A percentile compares a stretch with the other conserved stretches of the same genome.
Evolutionary conservation across 2,797 vertebrate genomes (phyloP).

Genomic region (Eptatretus atami): DNA sequence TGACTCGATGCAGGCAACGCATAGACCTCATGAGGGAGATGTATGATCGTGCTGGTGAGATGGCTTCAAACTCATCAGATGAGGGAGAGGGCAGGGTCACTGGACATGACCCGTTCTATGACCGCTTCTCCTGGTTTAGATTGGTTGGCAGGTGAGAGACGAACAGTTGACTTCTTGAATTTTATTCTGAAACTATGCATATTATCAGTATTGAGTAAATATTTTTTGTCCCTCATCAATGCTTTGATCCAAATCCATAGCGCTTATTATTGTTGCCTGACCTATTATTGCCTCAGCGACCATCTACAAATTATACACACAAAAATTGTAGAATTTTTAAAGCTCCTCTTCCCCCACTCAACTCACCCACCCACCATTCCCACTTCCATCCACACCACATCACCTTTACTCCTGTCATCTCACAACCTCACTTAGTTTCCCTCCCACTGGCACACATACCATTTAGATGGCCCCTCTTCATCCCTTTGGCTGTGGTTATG

Average conservation of each 20-base stretch:
- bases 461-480: constrained; percentile 9
- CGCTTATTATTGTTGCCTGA: neutral
- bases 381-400: constrained; percentile 6
- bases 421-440: constrained; percentile 8
- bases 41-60: constrained; percentile 83
- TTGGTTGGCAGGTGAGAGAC: constrained; percentile 58
- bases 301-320: neutral
- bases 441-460: constrained; percentile 4
- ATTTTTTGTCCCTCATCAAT: neutral
- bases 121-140: constrained; percentile 97
- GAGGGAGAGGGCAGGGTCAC: constrained; percentile 37
- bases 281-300: neutral
- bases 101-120: constrained; percentile 79
- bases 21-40: constrained; percentile 88
- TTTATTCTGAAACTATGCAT: too few species aligned
- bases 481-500: constrained; percentile 11
- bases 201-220: neutral
- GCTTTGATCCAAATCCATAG: neutral
- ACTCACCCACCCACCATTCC: neutral
- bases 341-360: neutral
- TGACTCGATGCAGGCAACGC: constrained; percentile 26
- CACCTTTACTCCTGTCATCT: constrained; percentile 12
- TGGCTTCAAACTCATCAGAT: constrained; percentile 39
- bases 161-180: too few species aligned
- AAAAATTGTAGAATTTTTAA: too few species aligned